These are phyloP conservation scores for Lacerta bilineata DNA, from an alignment of 2,797 vertebrate species.

Conservation along the genomic window DNA sequence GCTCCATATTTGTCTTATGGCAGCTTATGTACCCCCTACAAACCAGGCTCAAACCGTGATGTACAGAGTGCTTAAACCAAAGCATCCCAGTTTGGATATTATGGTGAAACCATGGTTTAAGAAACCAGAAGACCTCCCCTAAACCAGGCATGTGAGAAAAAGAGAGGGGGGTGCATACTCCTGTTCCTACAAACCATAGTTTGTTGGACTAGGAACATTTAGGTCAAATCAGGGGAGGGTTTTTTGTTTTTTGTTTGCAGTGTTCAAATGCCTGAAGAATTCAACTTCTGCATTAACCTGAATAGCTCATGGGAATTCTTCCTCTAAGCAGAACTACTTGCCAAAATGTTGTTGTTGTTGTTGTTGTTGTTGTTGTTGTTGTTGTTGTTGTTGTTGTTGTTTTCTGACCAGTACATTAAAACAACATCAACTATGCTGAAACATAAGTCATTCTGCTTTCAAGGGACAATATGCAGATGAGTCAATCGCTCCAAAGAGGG, in stretches of 20 bases:
- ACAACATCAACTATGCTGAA: constrained; percentile 57
- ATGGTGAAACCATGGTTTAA: not conserved
- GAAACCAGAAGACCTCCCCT: not conserved
- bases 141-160: not conserved
- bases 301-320: not conserved
- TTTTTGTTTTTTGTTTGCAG: not conserved
- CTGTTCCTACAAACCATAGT: not conserved
- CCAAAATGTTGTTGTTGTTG: constrained; percentile 1
- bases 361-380: no score
- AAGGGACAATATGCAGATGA: constrained; percentile 12
- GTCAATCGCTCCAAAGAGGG: constrained; percentile 52
- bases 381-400: no score
- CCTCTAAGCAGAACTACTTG: not conserved
- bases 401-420: no score
- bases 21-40: no score
- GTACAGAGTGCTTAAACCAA: not conserved
- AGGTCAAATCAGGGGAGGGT: not conserved
- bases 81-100: no score
- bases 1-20: no score
- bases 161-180: not conserved
- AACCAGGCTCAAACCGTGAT: not conserved
- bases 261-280: constrained; percentile 22
- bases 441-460: constrained; percentile 56
- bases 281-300: constrained; percentile 30
- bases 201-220: not conserved